Conservation (phyloP, 2,888 invertebrate species). For the Glyphotaelius pellucidus region DNA sequence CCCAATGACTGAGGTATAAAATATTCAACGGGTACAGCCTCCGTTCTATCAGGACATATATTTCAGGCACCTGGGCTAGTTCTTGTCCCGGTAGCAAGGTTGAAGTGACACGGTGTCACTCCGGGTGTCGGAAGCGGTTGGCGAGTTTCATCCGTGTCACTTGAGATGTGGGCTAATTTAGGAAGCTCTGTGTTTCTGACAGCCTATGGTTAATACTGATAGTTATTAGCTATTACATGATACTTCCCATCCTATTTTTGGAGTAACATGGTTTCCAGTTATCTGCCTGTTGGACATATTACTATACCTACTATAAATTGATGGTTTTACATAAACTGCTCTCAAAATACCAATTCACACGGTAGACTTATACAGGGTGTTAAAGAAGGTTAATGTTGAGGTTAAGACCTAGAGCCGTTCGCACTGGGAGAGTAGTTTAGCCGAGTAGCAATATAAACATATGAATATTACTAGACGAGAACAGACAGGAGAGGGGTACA, state of each 20-base stretch:
- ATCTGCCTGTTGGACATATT: too few species aligned
- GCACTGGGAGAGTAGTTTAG: too few species aligned
- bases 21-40: not conserved
- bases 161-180: not conserved
- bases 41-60: not conserved
- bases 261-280: not conserved
- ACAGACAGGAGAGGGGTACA: too few species aligned
- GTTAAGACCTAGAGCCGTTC: too few species aligned
- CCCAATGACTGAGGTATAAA: not conserved
- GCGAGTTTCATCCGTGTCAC: not conserved
- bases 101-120: not conserved
- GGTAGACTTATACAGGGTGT: too few species aligned
- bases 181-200: not conserved
- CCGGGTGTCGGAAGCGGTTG: not conserved
- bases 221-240: not conserved
- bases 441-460: too few species aligned
- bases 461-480: too few species aligned
- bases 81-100: not conserved
- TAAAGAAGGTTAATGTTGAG: too few species aligned
- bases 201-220: not conserved
- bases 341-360: too few species aligned
- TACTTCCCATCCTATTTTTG: not conserved
- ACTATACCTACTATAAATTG: too few species aligned
- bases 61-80: not conserved
- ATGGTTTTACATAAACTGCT: too few species aligned